Evolutionary conservation across 1,140 invertebrate species (phyloP).

Genomic region (Drosophila oshimai): DNA sequence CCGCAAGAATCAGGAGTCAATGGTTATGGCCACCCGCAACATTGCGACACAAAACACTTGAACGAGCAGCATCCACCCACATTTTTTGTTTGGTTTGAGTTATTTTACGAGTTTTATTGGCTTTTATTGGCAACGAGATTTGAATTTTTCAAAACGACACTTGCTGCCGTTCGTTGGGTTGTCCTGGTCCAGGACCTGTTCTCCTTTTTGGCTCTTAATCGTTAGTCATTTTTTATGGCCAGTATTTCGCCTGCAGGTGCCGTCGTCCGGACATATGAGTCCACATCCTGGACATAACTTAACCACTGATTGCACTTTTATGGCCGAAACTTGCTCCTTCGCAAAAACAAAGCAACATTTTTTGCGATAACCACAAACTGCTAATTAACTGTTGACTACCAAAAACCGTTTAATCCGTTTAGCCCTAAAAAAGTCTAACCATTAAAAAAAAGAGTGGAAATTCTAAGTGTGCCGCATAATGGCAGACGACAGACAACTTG

Average conservation of each 20-base stretch:
- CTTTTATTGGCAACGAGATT: conserved; percentile 82
- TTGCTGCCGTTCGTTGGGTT: too few relatives aligned
- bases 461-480: conserved; percentile 78
- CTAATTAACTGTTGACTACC: conserved; percentile 70
- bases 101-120: conserved; percentile 82
- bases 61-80: conserved; percentile 32
- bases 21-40: conserved; percentile 65
- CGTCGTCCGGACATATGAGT: conserved; percentile 30
- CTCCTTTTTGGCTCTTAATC: conserved; percentile 35
- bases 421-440: conserved; percentile 24
- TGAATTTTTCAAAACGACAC: conserved; percentile 81
- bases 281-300: conserved; percentile 63
- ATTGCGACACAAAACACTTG: conserved; percentile 76
- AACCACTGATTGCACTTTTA: conserved; percentile 79
- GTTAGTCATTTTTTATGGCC: conserved; percentile 52
- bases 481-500: conserved; percentile 74
- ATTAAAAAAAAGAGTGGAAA: conserved; percentile 32
- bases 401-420: conserved; percentile 50
- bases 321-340: conserved; percentile 58
- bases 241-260: conserved; percentile 46
- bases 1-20: background rate
- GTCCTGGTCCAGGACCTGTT: conserved; percentile 8
- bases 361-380: conserved; percentile 64
- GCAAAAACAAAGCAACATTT: background rate
- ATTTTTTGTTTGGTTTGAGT: conserved; percentile 71